phyloP scores from a whole-genome alignment of 2,113 vertebrate species.

The Xenopus borealis region DNA sequence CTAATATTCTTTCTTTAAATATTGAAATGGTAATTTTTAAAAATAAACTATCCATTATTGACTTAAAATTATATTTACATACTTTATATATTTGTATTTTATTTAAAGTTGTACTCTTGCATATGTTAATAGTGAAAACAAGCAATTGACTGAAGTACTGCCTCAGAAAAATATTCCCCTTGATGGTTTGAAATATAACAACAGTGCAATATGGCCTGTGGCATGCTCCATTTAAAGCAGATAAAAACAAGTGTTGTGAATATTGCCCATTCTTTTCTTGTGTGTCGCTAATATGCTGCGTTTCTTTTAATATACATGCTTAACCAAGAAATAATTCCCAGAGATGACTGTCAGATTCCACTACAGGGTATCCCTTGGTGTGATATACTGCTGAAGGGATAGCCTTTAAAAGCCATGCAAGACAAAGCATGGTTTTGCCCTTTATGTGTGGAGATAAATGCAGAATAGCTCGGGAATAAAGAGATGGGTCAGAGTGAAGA shows the following conservation, averaged over 20 bases:
- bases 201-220: constrained; percentile 24
- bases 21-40: too few species aligned
- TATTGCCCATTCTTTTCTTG: constrained; percentile 18
- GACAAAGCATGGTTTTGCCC: constrained; percentile 48
- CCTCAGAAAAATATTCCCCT: constrained; percentile 11
- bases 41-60: too few species aligned
- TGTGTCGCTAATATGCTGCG: constrained; percentile 48
- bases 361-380: background rate
- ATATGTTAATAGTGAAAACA: constrained; percentile 12
- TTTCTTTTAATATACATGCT: constrained; percentile 50
- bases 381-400: constrained; percentile 46
- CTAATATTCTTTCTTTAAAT: too few species aligned
- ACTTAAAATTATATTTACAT: too few species aligned
- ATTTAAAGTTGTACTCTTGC: background rate
- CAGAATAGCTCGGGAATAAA: constrained; percentile 51
- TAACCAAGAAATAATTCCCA: constrained; percentile 47
- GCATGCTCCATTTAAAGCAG: constrained; percentile 28
- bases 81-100: too few species aligned
- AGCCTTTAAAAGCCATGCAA: constrained; percentile 27
- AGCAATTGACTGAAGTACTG: constrained; percentile 21
- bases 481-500: constrained; percentile 56
- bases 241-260: constrained; percentile 22
- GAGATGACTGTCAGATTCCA: constrained; percentile 38
- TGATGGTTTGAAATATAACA: constrained; percentile 8
- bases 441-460: constrained; percentile 54